Evolutionary conservation across 1,140 invertebrate genomes (phyloP), one percentile per base, ranked within the genome.

Genomic region (Lasaia peninsularis): DNA sequence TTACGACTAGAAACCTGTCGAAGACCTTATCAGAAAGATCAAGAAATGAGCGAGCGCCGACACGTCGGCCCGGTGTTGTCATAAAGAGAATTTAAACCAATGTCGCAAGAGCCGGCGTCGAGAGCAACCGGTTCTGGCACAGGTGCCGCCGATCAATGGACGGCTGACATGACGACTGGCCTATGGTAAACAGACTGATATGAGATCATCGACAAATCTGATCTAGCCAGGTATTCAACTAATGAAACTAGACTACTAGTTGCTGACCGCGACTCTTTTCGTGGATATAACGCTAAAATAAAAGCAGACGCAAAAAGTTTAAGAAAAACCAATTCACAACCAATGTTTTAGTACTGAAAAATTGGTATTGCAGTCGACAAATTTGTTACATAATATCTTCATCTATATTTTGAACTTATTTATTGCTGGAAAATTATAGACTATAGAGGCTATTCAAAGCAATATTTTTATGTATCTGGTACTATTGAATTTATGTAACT

Each of bases 71-170:
- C 51, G 40, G 48, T 10, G 48, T 56, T 54, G 50, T 72, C 67
- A 73, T 79, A 80, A 72, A 76, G 71, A 71, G 69, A 71, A 78
- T 76, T 75, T 80, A 68, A n/a, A 75, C 78, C 73, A 85, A 79
- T 80, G 77, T 72, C 58, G 63, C 74, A 73, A 79, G 73, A 75
- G 65, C 73, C 65, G 52, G 58, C 55, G 65, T 52, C 70, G 55
- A 59, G 65, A 69, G 62, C 60, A 57, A 80, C 82, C 82, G 82
- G 80, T 83, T 77, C 66, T 48, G 55, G 21, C 74, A 71, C 76
- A 84, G 80, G 74, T 78, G 75, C 74, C 78, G 72, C 66, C 28
- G 69, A 63, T 80, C 75, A 81, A 76, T 82, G 80, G 78, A 65
- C 72, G 56, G 62, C 66, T 56, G 58, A 44, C 56, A 58, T 62